Base-by-base conservation (phyloP, 37 sponge, comb jelly and placozoan genomes). In the Petrosia ficiformis region DNA sequence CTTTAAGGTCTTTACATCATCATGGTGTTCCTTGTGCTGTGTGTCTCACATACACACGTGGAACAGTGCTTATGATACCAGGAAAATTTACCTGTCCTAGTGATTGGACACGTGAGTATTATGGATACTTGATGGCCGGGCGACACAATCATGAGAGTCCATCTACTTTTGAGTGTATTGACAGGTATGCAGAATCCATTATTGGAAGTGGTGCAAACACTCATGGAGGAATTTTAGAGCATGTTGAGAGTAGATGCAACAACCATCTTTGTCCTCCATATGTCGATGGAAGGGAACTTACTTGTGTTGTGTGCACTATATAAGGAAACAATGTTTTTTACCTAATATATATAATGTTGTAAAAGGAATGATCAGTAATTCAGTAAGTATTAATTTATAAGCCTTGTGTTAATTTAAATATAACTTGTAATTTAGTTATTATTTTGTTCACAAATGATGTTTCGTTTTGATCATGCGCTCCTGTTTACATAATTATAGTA, bases 271-370 rank as follows among this genome's bases (percentile, higher is more conserved):
- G 84, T 44, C 84, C 84, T 22, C 84, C 78, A 39, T 84, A 84
- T 42, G 67, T 77, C 29, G 19, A 26, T 10, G 38, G 38, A 31
- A 77, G 77, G 60, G 84, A 84, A 42, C 78, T 84, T 4, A 74
- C 71, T 34, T 84, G 84, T 77, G 84, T 41, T 24, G 84, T 84
- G 72, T 84, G 84, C 40, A 76, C 78, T 39, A 76, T 54, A 64
- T 75, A 42, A 59, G n/a, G n/a, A n/a, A n/a, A n/a, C n/a, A n/a
- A n/a, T n/a, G n/a, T n/a, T n/a, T n/a, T n/a, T n/a, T n/a, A n/a
- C n/a, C n/a, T n/a, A n/a, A n/a, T n/a, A n/a, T n/a, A n/a, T n/a
- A n/a, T n/a, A n/a, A n/a, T n/a, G n/a, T n/a, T n/a, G n/a, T n/a
- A n/a, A n/a, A n/a, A n/a, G n/a, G n/a, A n/a, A n/a, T n/a, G n/a